Evolutionary conservation across 2,113 vertebrate species (phyloP).

Genomic region (Dipodomys stephensi): DNA sequence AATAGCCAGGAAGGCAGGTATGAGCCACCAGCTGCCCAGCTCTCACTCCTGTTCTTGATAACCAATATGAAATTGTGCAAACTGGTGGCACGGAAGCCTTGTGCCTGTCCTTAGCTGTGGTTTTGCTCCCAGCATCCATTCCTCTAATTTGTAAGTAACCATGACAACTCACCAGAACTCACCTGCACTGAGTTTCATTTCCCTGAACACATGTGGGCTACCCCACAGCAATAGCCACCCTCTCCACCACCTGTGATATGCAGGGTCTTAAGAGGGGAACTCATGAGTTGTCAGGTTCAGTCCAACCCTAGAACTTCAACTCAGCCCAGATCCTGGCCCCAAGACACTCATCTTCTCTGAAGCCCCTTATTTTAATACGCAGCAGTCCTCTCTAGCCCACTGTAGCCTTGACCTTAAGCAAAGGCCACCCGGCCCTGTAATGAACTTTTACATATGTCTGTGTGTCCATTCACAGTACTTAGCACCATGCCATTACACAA

Average conservation of each 20-base stretch:
- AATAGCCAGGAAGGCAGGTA: no score
- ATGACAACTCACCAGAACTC: neutral
- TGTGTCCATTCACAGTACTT: neutral
- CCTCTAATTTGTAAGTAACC: neutral
- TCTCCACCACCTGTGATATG: constrained; percentile 32
- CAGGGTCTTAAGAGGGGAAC: neutral
- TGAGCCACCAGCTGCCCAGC: no score
- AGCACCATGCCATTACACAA: neutral
- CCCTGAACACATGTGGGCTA: neutral
- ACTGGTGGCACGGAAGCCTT: neutral
- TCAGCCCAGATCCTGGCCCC: neutral
- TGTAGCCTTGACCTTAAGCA: neutral
- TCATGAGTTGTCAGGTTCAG: neutral
- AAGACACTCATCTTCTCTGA: neutral
- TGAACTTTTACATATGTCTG: neutral
- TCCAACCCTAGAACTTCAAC: neutral
- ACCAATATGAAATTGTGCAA: constrained; percentile 43
- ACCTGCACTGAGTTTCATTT: neutral
- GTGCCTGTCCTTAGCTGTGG: neutral
- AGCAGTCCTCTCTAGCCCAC: neutral
- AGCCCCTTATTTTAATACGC: neutral
- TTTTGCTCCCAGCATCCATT: neutral
- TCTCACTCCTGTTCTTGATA: constrained; percentile 46
- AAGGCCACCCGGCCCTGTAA: neutral
- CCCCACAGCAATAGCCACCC: neutral